These are phyloP conservation scores for Hydractinia echinata DNA, from an alignment of 30 jellyfish, hydroid and myxozoan species.

Conservation along the genomic window DNA sequence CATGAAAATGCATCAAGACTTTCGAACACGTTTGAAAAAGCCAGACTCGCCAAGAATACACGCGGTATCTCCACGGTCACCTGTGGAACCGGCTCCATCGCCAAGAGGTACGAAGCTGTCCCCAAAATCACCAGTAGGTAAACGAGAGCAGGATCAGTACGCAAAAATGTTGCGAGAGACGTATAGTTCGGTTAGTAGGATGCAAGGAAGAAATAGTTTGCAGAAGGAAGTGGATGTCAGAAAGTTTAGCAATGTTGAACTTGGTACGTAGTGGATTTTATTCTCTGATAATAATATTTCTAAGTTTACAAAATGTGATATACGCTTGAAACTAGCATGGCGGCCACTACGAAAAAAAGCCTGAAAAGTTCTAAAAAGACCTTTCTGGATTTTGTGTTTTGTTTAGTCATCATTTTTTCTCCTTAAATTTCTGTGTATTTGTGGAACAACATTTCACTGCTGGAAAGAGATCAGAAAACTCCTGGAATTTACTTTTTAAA, in stretches of 20 bases:
- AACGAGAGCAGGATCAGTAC: constrained; percentile 56
- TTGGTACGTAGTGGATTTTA: constrained; percentile 44
- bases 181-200: constrained; percentile 62
- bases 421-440: too few species aligned
- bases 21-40: constrained; percentile 24
- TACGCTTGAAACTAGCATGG: too few species aligned
- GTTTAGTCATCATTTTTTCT: too few species aligned
- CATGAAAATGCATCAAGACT: constrained; percentile 63
- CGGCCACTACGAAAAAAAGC: too few species aligned
- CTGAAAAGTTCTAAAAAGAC: too few species aligned
- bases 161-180: constrained; percentile 78
- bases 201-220: constrained; percentile 48
- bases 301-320: too few species aligned
- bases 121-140: constrained; percentile 22
- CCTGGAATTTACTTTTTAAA: too few species aligned
- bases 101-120: constrained; percentile 31
- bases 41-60: neutral
- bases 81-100: constrained; percentile 38
- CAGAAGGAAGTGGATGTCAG: constrained; percentile 63
- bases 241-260: constrained; percentile 62
- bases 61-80: neutral
- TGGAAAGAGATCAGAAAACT: too few species aligned
- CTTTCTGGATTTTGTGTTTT: too few species aligned
- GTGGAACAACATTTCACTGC: too few species aligned
- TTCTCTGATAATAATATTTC: neutral